These are phyloP conservation scores for Montipora efflorescens DNA, from an alignment of 64 coral and sea anemone species.

Conservation along the genomic window DNA sequence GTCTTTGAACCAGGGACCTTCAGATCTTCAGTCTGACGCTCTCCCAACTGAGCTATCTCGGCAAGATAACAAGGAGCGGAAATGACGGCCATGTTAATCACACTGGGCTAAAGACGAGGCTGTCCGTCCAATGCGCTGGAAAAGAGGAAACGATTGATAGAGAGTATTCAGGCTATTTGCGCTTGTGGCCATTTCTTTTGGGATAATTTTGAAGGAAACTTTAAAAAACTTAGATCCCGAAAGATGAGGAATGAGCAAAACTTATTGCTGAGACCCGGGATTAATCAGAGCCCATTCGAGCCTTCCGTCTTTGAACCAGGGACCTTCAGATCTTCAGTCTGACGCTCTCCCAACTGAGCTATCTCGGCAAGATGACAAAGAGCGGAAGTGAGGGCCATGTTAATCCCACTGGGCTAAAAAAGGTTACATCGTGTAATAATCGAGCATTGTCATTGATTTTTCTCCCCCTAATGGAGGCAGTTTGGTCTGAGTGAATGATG, in stretches of 20 bases:
- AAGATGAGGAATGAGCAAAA: too few species aligned
- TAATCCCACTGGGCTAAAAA: too few species aligned
- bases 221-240: too few species aligned
- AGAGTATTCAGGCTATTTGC: too few species aligned
- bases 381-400: too few species aligned
- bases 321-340: conserved; percentile 99
- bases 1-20: conserved; percentile 99
- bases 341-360: conserved; percentile 99
- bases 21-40: conserved; percentile 99
- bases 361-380: conserved; percentile 67
- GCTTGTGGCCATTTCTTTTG: too few species aligned
- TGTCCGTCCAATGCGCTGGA: too few species aligned
- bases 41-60: conserved; percentile 99
- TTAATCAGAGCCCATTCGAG: background rate
- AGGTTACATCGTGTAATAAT: background rate
- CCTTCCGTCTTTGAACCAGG: conserved; percentile 96
- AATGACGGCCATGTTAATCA: too few species aligned
- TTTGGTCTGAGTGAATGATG: conserved; percentile 32
- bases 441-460: conserved; percentile 26
- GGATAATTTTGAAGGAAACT: too few species aligned
- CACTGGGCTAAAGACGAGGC: too few species aligned
- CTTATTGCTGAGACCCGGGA: too few species aligned
- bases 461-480: background rate
- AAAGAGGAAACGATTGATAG: too few species aligned
- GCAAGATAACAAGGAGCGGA: background rate